Evolutionary conservation across 2,888 invertebrate species (phyloP).

Genomic region (Acronicta psi): DNA sequence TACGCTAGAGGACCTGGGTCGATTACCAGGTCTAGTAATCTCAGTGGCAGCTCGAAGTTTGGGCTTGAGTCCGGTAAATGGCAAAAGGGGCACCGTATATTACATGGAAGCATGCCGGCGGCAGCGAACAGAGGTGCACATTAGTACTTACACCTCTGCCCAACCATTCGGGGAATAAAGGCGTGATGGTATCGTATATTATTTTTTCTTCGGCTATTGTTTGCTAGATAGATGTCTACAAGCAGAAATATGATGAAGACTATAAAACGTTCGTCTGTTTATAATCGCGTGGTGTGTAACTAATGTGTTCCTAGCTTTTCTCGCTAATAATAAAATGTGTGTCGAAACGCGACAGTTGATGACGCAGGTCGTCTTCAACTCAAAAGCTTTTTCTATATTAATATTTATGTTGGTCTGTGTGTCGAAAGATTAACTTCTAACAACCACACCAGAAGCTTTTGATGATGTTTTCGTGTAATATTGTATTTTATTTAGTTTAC

Average conservation of each 20-base stretch:
- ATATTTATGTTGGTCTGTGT: constrained; percentile 26
- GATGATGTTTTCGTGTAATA: constrained; percentile 28
- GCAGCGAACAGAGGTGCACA: too few species aligned
- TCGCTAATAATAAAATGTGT: constrained; percentile 31
- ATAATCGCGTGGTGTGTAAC: neutral
- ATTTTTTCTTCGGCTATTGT: too few species aligned
- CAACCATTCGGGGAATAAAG: too few species aligned
- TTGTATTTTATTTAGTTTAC: constrained; percentile 4
- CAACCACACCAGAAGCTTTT: constrained; percentile 12
- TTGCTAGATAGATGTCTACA: too few species aligned
- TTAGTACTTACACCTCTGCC: too few species aligned
- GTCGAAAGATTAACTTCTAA: constrained; percentile 28
- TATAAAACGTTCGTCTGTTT: neutral
- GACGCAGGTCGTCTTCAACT: constrained; percentile 32
- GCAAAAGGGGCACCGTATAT: too few species aligned
- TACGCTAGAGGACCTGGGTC: too few species aligned
- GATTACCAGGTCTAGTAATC: too few species aligned
- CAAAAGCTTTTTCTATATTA: constrained; percentile 24
- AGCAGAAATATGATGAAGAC: neutral
- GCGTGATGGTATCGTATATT: too few species aligned
- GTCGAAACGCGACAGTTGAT: constrained; percentile 27
- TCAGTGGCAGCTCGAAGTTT: too few species aligned
- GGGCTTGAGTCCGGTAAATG: too few species aligned
- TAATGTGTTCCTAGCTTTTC: constrained; percentile 26
- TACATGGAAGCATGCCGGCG: too few species aligned